These are phyloP conservation scores for Sander vitreus DNA, from an alignment of 2,113 vertebrate species.

Conservation along the genomic window DNA sequence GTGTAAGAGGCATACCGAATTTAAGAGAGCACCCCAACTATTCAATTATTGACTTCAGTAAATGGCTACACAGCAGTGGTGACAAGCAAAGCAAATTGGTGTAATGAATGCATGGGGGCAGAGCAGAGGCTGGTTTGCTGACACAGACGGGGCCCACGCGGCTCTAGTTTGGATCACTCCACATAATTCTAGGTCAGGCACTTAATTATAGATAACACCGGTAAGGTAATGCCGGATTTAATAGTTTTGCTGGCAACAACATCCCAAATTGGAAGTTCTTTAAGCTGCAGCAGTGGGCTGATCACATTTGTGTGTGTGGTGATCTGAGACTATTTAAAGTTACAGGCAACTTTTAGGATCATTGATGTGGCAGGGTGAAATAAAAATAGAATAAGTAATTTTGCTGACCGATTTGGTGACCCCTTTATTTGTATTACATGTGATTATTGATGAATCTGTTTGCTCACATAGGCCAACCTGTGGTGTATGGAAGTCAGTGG, in stretches of 20 bases:
- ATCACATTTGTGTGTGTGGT: not conserved
- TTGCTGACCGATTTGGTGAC: not conserved
- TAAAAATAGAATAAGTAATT: not conserved
- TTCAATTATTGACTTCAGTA: too few species aligned
- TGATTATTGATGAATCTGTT: not conserved
- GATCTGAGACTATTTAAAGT: not conserved
- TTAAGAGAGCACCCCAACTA: not conserved
- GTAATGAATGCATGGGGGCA: not conserved
- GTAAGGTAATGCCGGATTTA: slow-evolving; percentile 26
- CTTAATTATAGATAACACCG: slow-evolving; percentile 39
- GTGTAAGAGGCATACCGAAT: not conserved
- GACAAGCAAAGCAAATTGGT: not conserved
- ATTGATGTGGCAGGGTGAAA: not conserved
- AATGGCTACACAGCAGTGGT: not conserved
- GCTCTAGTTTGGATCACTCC: slow-evolving; percentile 5
- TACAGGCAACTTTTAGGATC: not conserved
- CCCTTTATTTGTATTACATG: not conserved
- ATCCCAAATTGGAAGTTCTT: not conserved
- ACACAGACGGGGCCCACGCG: not conserved
- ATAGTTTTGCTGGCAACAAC: not conserved
- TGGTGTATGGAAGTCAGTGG: not conserved
- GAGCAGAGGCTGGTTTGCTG: not conserved
- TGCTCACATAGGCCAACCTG: not conserved
- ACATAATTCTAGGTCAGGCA: not conserved
- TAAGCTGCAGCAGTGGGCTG: slow-evolving; percentile 5